Evolutionary conservation across 92 coral and sea anemone genomes (phyloP).

Genomic region (Actinernus sp.): DNA sequence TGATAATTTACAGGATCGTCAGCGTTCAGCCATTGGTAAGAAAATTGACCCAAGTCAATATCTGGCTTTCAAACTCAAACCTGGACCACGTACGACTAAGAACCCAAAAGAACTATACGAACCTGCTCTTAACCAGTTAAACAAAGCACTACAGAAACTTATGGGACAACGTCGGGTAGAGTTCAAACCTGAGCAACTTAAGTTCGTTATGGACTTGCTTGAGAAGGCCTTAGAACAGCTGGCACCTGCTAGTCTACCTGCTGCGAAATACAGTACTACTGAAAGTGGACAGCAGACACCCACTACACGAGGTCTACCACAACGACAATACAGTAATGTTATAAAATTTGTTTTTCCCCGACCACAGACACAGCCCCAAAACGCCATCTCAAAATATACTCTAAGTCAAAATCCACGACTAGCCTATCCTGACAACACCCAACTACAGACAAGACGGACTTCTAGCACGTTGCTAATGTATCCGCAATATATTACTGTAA

Average conservation of each 20-base stretch:
- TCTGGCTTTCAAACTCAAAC: conserved; percentile 37
- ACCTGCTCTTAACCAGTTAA: conserved; percentile 9
- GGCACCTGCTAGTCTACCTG: conserved; percentile 1
- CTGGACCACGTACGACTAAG: conserved; percentile 5
- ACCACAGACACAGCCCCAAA: conserved; percentile 2
- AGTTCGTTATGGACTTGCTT: conserved; percentile 19
- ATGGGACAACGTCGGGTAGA: conserved; percentile 18
- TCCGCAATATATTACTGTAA: no score
- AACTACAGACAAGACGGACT: background rate
- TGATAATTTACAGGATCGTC: background rate
- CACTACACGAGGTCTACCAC: background rate
- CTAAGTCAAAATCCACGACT: conserved; percentile 1
- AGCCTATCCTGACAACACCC: conserved; percentile 11
- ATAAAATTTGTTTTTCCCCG: no score
- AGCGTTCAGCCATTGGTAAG: conserved; percentile 8
- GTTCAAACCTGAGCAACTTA: conserved; percentile 23
- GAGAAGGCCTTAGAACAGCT: conserved; percentile 10
- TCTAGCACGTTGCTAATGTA: background rate
- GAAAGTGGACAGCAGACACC: background rate
- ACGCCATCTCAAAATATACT: conserved; percentile 3
- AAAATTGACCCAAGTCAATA: conserved; percentile 23
- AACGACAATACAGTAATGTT: background rate
- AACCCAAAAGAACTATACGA: conserved; percentile 13
- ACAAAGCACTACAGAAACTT: conserved; percentile 14
- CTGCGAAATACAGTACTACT: no score